phyloP scores from a whole-genome alignment of 2,888 invertebrate species.

The Eupithecia dodoneata region DNA sequence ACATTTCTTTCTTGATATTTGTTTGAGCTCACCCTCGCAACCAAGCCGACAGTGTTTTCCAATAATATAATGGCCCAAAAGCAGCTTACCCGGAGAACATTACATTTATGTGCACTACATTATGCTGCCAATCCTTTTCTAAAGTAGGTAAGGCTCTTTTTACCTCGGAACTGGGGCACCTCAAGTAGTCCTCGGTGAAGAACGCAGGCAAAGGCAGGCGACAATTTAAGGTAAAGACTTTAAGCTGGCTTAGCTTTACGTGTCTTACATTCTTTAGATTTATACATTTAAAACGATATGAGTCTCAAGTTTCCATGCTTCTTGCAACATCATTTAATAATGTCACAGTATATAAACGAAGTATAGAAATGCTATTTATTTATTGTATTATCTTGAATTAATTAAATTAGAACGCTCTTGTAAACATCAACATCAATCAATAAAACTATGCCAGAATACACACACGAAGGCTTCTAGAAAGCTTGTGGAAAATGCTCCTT shows the following conservation, averaged over 20 bases:
- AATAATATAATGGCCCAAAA: conserved; percentile 7
- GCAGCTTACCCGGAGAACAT: not conserved
- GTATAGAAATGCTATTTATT: no score
- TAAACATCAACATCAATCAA: not conserved
- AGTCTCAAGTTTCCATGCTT: not conserved
- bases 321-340: not conserved
- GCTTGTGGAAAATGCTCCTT: not conserved
- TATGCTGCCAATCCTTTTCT: conserved; percentile 41
- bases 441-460: not conserved
- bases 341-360: no score
- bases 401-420: not conserved
- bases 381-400: no score
- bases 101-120: conserved; percentile 38
- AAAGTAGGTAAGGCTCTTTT: conserved; percentile 47
- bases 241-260: not conserved
- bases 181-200: conserved; percentile 54
- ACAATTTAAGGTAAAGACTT: conserved; percentile 13
- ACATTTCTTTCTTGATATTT: not conserved
- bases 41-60: conserved; percentile 1
- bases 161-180: conserved; percentile 51
- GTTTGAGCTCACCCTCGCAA: not conserved
- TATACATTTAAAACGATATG: not conserved
- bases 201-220: conserved; percentile 42
- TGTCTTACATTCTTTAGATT: not conserved
- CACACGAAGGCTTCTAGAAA: not conserved